These are phyloP conservation scores for Thamnophis elegans DNA, from an alignment of 2,797 vertebrate genomes.

Conservation along the genomic window DNA sequence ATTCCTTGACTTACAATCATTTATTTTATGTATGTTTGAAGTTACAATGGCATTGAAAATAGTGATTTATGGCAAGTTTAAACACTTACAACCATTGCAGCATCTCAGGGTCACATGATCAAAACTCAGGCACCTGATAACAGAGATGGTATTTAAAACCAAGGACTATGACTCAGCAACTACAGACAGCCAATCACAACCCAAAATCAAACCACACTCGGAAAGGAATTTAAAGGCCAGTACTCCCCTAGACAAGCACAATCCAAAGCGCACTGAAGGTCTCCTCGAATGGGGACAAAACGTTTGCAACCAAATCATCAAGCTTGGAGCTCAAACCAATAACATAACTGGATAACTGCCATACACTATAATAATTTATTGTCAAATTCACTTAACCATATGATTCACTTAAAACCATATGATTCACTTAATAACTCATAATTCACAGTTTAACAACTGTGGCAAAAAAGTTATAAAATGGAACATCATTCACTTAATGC, in stretches of 20 bases:
- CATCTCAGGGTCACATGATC: not conserved
- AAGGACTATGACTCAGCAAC: too few species aligned
- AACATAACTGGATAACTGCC: not conserved
- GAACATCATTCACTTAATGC: not conserved
- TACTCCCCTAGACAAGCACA: too few species aligned
- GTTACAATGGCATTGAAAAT: not conserved
- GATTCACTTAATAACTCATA: not conserved
- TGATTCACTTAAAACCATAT: not conserved
- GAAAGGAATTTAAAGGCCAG: too few species aligned
- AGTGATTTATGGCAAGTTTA: not conserved
- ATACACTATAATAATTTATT: not conserved
- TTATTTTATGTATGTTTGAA: not conserved
- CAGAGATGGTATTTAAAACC: too few species aligned
- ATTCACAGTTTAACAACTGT: not conserved
- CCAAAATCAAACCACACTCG: too few species aligned
- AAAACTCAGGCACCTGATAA: not conserved
- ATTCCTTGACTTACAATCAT: not conserved
- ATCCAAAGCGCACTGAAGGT: too few species aligned
- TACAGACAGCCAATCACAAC: too few species aligned
- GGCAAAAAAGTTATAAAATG: not conserved
- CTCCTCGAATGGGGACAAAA: too few species aligned
- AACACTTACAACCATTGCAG: not conserved
- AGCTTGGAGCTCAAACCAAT: too few species aligned
- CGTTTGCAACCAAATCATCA: too few species aligned
- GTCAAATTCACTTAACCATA: not conserved